These are phyloP conservation scores for Poliocrania exsul DNA, from an alignment of 2,797 vertebrate genomes.

Conservation along the genomic window DNA sequence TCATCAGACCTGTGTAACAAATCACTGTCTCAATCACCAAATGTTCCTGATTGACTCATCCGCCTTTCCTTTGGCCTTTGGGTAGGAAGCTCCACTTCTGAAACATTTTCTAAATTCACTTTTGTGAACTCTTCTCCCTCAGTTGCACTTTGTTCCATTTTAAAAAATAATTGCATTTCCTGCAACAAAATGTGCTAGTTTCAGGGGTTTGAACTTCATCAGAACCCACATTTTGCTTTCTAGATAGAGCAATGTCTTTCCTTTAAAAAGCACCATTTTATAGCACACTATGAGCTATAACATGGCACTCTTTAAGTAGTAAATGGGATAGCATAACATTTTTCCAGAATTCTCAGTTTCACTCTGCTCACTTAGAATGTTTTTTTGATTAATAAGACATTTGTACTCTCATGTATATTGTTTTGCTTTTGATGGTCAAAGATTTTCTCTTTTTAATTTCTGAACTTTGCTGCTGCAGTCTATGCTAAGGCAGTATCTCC, in stretches of 20 bases:
- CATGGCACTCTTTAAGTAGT: background rate
- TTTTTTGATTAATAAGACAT: background rate
- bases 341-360: background rate
- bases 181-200: conserved; percentile 33
- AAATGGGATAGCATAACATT: background rate
- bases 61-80: conserved; percentile 36
- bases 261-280: background rate
- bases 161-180: conserved; percentile 41
- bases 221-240: background rate
- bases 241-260: background rate
- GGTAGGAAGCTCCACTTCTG: conserved; percentile 30
- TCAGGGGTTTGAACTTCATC: conserved; percentile 9
- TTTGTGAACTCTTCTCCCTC: conserved; percentile 22
- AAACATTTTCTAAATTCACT: conserved; percentile 57
- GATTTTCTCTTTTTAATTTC: background rate
- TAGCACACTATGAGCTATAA: background rate
- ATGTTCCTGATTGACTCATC: conserved; percentile 29
- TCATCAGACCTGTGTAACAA: conserved; percentile 56
- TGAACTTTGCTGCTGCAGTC: background rate
- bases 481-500: background rate
- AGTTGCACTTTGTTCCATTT: conserved; percentile 21
- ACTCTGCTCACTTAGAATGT: background rate
- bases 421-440: background rate
- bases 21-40: conserved; percentile 43
- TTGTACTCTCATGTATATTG: background rate